Evolutionary conservation across 1,140 invertebrate species (phyloP).

Genomic region (Platyura marginata): DNA sequence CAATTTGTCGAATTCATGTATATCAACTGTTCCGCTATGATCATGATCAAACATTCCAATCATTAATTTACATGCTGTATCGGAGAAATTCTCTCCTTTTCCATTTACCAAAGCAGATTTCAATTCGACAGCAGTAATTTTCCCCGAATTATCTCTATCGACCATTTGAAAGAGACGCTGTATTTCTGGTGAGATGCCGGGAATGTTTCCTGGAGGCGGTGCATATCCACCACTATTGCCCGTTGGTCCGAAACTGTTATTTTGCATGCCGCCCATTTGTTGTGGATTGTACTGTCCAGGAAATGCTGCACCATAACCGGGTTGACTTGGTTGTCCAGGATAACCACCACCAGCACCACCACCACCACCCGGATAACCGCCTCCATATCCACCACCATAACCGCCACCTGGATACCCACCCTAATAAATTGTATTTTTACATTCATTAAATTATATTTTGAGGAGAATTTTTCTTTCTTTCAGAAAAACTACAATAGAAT

Average conservation of each 20-base stretch:
- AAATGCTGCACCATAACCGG: background rate
- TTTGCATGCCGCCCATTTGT: background rate
- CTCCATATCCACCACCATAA: background rate
- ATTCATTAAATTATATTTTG: too few relatives aligned
- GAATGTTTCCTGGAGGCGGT: background rate
- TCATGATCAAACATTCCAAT: conserved; percentile 84
- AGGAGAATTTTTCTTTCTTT: too few relatives aligned
- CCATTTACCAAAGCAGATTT: conserved; percentile 68
- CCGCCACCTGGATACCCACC: background rate
- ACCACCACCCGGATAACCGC: background rate
- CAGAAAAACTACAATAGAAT: too few relatives aligned
- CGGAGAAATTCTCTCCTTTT: conserved; percentile 69
- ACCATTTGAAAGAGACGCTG: conserved; percentile 68
- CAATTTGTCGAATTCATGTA: conserved; percentile 69
- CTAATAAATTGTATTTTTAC: too few relatives aligned
- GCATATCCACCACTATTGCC: background rate
- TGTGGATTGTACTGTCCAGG: background rate
- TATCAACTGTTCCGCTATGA: conserved; percentile 67
- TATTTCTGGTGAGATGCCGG: conserved; percentile 36
- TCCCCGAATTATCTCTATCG: conserved; percentile 64
- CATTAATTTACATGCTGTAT: conserved; percentile 73
- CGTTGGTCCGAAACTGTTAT: background rate
- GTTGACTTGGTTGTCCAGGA: background rate
- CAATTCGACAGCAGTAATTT: conserved; percentile 60
- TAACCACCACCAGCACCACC: background rate